Base-by-base conservation (phyloP, 2,113 vertebrate genomes). In the Tyto alba region DNA sequence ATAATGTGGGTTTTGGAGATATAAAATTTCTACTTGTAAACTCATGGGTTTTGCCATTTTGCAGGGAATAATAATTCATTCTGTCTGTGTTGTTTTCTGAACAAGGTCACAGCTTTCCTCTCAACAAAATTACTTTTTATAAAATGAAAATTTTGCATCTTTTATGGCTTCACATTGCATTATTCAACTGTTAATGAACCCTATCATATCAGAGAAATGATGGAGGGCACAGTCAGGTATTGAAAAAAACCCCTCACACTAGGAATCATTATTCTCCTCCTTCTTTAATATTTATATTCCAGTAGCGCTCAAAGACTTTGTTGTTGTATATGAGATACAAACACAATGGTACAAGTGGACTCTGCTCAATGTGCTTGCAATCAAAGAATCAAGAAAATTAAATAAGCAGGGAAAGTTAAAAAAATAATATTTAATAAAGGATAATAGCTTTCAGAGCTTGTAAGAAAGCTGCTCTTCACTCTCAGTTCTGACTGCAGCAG, bases 221-320 rank as follows among this genome's bases (percentile, higher is more conserved):
- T 60, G 20, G 66, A 89, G 66, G 84, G 17, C 63, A 93, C 41
- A 89, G n/a, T 40, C 6, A 71, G 48, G 34, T 75, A 93, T 18
- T 40, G 11, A 23, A 79, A 81, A 90, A 91, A 79, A 5, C 1
- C 20, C 17, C 17, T 88, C 7, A 68, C 76, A 34, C 22, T 48
- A 85, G 66, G 62, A 89, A 88, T 87, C 82, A 73, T 76, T 94
- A 36, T 68, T 85, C 23, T 91, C 32, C 64, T 96, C 32, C 64
- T 96, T 87, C 62, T 94, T 89, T 96, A 93, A 82, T 93, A 93
- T 88, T 88, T 93, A 73, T 89, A 82, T 85, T 79, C 25, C 69
- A 7, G 3, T 45, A 67, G 53, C 53, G 57, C 27, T 95, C 60
- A 85, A 93, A 79, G 45, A 41, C 77, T 89, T 89, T 63, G 38